These are phyloP conservation scores for Aporrectodea caliginosa DNA, from an alignment of 1,140 invertebrate genomes.

Conservation along the genomic window DNA sequence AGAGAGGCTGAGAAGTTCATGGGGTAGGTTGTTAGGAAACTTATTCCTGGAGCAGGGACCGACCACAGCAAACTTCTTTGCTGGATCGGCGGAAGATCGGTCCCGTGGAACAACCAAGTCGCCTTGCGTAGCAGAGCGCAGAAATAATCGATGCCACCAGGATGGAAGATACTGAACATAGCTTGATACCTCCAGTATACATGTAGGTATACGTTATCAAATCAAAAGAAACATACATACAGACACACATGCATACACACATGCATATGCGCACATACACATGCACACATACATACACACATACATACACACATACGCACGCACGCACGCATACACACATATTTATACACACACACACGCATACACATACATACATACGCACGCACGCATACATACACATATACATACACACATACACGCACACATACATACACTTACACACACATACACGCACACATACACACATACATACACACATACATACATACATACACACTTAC, in stretches of 20 bases:
- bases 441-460: slow-evolving; percentile 14
- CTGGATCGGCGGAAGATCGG: no score
- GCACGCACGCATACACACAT: slow-evolving; percentile 7
- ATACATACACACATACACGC: slow-evolving; percentile 25
- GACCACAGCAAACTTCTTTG: no score
- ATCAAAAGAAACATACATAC: neutral
- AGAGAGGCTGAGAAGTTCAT: no score
- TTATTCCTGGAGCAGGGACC: no score
- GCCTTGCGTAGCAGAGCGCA: no score
- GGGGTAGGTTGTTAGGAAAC: no score
- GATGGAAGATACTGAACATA: no score
- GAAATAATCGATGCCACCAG: no score
- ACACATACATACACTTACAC: slow-evolving; percentile 32
- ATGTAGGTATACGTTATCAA: neutral
- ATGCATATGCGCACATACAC: neutral
- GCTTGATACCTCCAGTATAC: neutral
- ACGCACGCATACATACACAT: slow-evolving; percentile 20
- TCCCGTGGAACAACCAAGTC: no score
- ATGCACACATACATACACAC: slow-evolving; percentile 6
- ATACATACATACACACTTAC: slow-evolving; percentile 6
- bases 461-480: slow-evolving; percentile 23
- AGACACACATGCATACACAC: neutral
- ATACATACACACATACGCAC: neutral
- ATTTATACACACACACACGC: slow-evolving; percentile 16
- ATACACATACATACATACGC: slow-evolving; percentile 16